Conservation (phyloP, 2,888 invertebrate genomes). For the Epinotia demarniana region DNA sequence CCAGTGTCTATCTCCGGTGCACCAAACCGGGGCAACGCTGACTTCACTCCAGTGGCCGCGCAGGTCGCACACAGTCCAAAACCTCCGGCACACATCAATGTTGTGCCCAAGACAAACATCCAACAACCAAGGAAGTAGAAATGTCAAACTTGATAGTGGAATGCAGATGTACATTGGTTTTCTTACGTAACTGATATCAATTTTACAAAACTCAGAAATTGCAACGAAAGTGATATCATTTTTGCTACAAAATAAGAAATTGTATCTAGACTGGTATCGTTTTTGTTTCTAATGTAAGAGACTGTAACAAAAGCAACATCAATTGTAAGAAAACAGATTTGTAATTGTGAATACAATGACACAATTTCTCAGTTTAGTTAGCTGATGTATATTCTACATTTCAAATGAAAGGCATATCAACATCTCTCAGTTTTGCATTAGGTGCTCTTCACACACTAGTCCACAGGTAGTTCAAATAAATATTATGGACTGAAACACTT, state of each 20-base stretch:
- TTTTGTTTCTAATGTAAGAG: neutral
- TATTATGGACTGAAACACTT: slow-evolving; percentile 16
- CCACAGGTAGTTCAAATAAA: slow-evolving; percentile 7
- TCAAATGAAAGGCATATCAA: slow-evolving; percentile 51
- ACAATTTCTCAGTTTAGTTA: neutral
- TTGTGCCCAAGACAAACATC: slow-evolving; percentile 88
- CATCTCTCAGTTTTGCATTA: slow-evolving; percentile 46
- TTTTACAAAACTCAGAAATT: neutral
- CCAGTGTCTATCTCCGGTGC: slow-evolving; percentile 91
- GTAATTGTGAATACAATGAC: no score
- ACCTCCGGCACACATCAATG: slow-evolving; percentile 87
- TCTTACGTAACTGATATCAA: neutral
- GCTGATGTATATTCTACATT: neutral
- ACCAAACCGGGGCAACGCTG: slow-evolving; percentile 92
- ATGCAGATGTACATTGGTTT: neutral
- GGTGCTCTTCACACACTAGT: slow-evolving; percentile 8
- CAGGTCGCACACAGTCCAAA: slow-evolving; percentile 93
- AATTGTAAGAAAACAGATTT: neutral
- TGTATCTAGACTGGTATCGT: neutral
- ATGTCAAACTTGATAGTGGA: neutral
- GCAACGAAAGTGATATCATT: neutral
- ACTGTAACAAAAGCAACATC: neutral
- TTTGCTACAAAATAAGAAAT: neutral
- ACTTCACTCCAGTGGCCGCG: slow-evolving; percentile 95
- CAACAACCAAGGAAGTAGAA: slow-evolving; percentile 95